Base-by-base conservation (phyloP, 2,113 vertebrate species). In the Rhinoderma darwinii region DNA sequence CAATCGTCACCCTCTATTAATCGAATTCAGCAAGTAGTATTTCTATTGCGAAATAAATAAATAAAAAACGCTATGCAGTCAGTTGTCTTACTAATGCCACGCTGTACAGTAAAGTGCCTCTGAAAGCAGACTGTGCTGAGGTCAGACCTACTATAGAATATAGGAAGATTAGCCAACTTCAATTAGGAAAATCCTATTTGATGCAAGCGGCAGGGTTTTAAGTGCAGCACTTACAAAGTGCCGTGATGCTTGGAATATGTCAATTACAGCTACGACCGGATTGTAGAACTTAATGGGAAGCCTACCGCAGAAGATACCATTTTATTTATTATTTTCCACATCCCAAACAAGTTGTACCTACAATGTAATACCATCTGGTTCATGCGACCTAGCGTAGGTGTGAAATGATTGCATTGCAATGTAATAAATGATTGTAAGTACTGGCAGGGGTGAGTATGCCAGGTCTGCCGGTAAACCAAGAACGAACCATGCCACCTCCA, bases 121-220 rank as follows among this genome's bases (percentile, higher is more conserved):
- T 51, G 44, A 37, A 61, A 44, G 84, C 76, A 81, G 77, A 37
- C 85, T 56, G 39, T 87, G 85, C 85, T 87, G 77, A 86, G 78
- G 77, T 87, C 85, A 81, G 77, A 32, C 30, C 35, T 81, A 73
- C 59, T 87, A 73, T 20, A 81, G 63, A 82, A 44, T 82, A 47
- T 82, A 87, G 85, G 85, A 74, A 74, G 85, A 81, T 87, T 86
- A 86, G 84, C 66, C 85, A 87, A 15, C 50, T 43, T 74, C 35
- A 87, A 87, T 87, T 81, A 87, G 85, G 22, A 14, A 82, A 87
- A 87, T 73, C 77, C 85, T 82, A 73, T 68, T 59, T 81, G 85
- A 87, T 87, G 54, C 73, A 75, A 9, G 66, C 82, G 70, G 47
- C 68, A 32, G 44, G 35, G 82, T 59, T 84, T 84, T 44, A 74